These are phyloP conservation scores for Sarotherodon lohbergeri DNA, from an alignment of 2,113 vertebrate species.

Conservation along the genomic window DNA sequence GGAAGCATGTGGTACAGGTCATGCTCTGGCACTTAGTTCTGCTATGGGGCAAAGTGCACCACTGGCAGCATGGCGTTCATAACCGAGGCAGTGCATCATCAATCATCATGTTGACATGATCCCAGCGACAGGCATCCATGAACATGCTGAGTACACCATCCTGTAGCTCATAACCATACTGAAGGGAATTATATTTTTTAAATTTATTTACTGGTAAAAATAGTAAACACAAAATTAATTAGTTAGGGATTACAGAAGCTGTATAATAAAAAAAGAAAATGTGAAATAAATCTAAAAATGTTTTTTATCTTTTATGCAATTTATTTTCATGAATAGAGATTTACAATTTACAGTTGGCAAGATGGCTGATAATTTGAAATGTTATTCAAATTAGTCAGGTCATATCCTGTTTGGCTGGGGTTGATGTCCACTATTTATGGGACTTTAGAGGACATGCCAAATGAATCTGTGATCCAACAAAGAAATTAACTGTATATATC, in stretches of 20 bases:
- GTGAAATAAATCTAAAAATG: background rate
- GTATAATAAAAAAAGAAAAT: background rate
- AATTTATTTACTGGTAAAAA: background rate
- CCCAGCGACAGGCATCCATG: background rate
- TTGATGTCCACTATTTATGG: background rate
- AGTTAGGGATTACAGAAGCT: background rate
- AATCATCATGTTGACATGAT: background rate
- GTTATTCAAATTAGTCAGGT: background rate
- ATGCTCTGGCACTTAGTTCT: background rate
- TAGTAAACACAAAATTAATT: background rate
- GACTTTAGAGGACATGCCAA: background rate
- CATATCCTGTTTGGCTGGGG: background rate
- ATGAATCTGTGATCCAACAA: background rate
- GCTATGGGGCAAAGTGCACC: background rate
- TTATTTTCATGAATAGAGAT: background rate
- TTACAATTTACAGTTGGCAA: background rate
- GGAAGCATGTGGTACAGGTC: background rate
- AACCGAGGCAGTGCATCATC: background rate
- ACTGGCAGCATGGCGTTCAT: background rate
- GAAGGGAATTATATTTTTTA: rapidly evolving
- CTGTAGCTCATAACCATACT: background rate
- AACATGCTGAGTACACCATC: background rate
- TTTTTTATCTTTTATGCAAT: background rate
- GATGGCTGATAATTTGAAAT: background rate
- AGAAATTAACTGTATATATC: background rate